A percentile compares a stretch with the other conserved stretches of the same genome.
phyloP scores from a whole-genome alignment of 2,113 vertebrate genomes.

The Hyperopisus bebe region DNA sequence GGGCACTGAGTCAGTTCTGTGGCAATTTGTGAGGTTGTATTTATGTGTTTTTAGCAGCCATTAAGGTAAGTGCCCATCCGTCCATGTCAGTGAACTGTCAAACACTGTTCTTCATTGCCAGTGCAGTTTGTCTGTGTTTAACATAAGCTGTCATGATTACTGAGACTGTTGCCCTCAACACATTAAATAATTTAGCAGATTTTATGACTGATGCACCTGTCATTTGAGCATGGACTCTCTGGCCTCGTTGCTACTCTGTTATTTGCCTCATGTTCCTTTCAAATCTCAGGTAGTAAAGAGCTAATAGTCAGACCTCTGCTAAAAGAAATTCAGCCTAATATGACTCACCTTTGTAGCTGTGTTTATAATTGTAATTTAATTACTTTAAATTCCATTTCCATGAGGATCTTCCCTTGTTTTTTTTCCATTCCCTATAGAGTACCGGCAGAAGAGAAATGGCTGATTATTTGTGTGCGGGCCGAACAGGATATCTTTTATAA shows the following conservation, averaged over 20 bases:
- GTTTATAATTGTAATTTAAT: background rate
- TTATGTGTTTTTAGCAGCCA: background rate
- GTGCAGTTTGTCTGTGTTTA: background rate
- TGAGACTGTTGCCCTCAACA: background rate
- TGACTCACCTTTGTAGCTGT: background rate
- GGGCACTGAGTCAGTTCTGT: background rate
- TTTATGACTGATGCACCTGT: background rate
- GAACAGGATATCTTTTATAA: background rate
- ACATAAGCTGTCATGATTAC: background rate
- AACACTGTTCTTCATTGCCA: background rate
- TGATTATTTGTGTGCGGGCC: background rate
- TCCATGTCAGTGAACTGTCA: background rate
- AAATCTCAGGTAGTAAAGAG: background rate
- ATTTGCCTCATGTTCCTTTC: background rate
- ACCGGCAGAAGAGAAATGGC: background rate
- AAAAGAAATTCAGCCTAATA: background rate
- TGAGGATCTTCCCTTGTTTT: background rate
- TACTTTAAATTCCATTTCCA: background rate
- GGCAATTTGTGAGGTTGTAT: background rate
- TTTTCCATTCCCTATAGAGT: background rate
- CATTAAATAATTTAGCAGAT: slow-evolving; percentile 4
- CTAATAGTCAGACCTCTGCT: background rate
- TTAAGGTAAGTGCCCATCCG: background rate
- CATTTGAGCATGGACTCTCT: background rate
- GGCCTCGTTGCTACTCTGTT: background rate